phyloP scores from a whole-genome alignment of 1,140 invertebrate genomes.

The Pseudomyrmex sp. region DNA sequence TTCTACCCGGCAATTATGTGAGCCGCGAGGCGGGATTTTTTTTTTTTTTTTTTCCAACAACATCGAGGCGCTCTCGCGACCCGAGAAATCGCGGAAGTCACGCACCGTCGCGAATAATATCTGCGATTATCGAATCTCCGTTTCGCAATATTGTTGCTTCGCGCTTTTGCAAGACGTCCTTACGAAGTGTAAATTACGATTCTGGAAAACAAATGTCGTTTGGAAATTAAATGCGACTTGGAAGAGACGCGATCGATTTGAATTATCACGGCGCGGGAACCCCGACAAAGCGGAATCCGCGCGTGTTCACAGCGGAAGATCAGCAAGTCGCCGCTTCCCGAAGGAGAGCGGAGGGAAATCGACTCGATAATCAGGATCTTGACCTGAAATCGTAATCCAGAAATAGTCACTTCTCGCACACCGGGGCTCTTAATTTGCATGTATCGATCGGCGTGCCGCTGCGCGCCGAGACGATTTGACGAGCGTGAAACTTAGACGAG shows the following conservation, averaged over 20 bases:
- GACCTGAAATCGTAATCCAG: constrained; percentile 56
- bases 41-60: not conserved
- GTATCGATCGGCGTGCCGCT: no score
- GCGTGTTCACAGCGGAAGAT: constrained; percentile 13
- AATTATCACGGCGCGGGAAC: constrained; percentile 4
- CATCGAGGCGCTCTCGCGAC: not conserved
- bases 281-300: constrained; percentile 9
- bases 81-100: not conserved
- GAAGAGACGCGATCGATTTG: not conserved
- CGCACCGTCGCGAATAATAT: not conserved
- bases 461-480: constrained; percentile 34
- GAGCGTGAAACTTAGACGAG: constrained; percentile 52
- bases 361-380: constrained; percentile 46
- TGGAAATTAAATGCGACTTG: no score
- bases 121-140: not conserved
- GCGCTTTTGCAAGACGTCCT: no score
- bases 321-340: not conserved
- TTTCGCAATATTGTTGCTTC: not conserved
- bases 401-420: constrained; percentile 17
- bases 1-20: constrained; percentile 11
- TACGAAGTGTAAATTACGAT: no score
- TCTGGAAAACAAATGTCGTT: no score
- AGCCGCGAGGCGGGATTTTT: constrained; percentile 19
- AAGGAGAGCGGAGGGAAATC: not conserved
- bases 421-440: constrained; percentile 50